phyloP scores from a whole-genome alignment of 2,888 invertebrate genomes.

The Eutolmus rufibarbis region DNA sequence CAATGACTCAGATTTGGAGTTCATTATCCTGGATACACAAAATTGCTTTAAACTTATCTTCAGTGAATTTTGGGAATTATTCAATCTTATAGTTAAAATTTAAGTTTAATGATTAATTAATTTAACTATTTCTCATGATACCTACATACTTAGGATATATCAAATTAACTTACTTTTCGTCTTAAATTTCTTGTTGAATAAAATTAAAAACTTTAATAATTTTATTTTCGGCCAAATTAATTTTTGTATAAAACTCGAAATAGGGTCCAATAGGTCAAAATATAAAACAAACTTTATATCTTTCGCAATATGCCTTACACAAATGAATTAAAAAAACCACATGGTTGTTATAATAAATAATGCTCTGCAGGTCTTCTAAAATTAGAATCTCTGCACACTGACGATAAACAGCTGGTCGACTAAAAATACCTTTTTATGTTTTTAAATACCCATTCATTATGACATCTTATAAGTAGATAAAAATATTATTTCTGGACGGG shows the following conservation, averaged over 20 bases:
- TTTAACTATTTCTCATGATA: no score
- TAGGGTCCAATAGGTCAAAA: neutral
- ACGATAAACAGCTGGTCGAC: neutral
- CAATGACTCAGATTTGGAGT: no score
- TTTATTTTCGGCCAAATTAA: neutral
- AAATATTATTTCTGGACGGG: neutral
- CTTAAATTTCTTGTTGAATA: neutral
- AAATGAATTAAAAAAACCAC: neutral
- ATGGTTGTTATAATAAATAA: neutral
- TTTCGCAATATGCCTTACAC: neutral
- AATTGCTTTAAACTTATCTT: no score
- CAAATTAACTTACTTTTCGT: neutral
- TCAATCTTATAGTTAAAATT: no score
- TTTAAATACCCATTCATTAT: no score
- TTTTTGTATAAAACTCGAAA: neutral
- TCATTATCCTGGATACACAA: no score
- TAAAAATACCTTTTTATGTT: neutral
- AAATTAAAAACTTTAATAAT: neutral
- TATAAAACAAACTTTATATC: no score
- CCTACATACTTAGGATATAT: neutral
- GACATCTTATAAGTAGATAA: no score
- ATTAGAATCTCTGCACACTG: neutral
- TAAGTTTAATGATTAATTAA: no score
- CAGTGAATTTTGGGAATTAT: no score
- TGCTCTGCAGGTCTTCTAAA: neutral